Evolutionary conservation across 2,113 vertebrate genomes (phyloP).

Genomic region (Bettongia penicillata): DNA sequence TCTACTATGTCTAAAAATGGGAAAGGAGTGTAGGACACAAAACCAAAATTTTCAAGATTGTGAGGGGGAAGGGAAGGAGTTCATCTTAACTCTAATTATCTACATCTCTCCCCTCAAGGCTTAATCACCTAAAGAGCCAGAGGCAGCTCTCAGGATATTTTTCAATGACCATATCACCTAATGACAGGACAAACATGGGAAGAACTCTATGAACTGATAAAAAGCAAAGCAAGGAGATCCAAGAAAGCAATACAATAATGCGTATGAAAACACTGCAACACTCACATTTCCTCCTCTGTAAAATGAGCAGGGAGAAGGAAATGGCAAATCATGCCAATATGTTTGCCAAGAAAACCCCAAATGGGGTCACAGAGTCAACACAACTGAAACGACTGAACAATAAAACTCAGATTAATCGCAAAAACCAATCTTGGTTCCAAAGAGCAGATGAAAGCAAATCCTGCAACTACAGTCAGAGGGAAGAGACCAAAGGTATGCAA

Average conservation of each 20-base stretch:
- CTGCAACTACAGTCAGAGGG: background rate
- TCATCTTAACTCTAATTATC: background rate
- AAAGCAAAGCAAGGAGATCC: background rate
- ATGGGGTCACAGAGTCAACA: background rate
- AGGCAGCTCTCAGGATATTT: conserved; percentile 9
- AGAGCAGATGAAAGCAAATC: background rate
- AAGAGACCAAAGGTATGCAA: background rate
- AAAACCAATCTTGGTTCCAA: background rate
- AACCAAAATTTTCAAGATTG: background rate
- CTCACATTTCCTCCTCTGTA: background rate
- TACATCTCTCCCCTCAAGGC: background rate
- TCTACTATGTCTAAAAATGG: conserved; percentile 23
- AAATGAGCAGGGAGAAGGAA: background rate
- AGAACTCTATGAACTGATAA: background rate
- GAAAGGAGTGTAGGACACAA: background rate
- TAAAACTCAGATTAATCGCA: background rate
- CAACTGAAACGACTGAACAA: background rate
- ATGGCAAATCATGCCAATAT: background rate
- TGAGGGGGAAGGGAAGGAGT: background rate
- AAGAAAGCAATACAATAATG: background rate
- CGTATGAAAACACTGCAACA: background rate
- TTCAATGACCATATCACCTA: conserved; percentile 3
- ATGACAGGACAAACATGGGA: background rate
- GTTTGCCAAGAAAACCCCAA: background rate
- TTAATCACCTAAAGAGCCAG: background rate